Base-by-base conservation (phyloP, 2,113 vertebrate species). In the Mobula birostris region DNA sequence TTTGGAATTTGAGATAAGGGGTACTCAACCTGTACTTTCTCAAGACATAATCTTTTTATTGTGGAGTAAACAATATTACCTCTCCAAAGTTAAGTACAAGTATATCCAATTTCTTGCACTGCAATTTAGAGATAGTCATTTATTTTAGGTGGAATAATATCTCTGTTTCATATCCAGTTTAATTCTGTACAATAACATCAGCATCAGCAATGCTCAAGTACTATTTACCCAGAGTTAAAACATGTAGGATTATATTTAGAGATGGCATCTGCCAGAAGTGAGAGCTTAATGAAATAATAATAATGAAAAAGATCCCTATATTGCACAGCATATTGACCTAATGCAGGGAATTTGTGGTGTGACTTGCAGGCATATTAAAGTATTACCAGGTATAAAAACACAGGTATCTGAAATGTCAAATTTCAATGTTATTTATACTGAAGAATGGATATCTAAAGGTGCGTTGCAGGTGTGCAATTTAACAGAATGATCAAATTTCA, bases 321-420 rank as follows among this genome's bases (percentile, higher is more conserved):
- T 17, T 90, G 63, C 63, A 6, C 63, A 36, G 61, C 15, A 15
- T 61, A 32, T 66, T 90, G 29, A 90, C 85, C 61, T 90, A 90
- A 66, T 66, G 85, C 29, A 90, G 61, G 15, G 85, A 90, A 66
- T 66, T 66, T 90, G 29, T 61, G 61, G 58, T 66, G 61, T 90
- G 85, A 66, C 61, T 90, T 66, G n/a, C 61, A 68, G 61, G 17
- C 61, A 66, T 61, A 90, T 90, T 66, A 68, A 68, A n/a, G 61
- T 66, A 90, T 68, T 90, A 90, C 29, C 63, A 68, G 61, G 85
- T 90, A 90, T 8, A 17, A 63, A 68, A 66, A 90, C 61, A 68
- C 61, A 66, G 85, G 85, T 66, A 90, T 90, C 61, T 68, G 29
- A 90, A 90, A 90, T n/a, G 61, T 68, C 61, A 90, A 90, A 90